Percentiles rank a stretch among this genome's conserved stretches.
Conservation (phyloP, 1,140 invertebrate genomes). For the Oscheius sp. region DNA sequence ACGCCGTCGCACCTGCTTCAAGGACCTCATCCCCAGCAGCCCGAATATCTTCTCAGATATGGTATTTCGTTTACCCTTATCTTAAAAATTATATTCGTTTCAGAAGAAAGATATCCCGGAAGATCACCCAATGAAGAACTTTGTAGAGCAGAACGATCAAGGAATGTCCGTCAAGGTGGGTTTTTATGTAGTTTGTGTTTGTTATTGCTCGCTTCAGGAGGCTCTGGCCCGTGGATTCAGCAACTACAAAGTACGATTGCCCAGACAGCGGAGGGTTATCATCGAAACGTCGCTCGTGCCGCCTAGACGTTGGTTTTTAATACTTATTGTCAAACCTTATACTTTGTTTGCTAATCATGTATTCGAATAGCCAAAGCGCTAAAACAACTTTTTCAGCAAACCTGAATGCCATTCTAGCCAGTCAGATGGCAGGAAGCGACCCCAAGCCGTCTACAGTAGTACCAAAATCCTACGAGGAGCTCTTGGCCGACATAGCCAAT, state of each 20-base stretch:
- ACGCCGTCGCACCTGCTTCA: too few relatives aligned
- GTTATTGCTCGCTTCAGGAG: not conserved
- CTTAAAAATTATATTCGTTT: too few relatives aligned
- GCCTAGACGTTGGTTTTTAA: not conserved
- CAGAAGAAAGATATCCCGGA: too few relatives aligned
- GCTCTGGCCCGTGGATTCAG: not conserved
- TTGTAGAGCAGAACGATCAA: not conserved
- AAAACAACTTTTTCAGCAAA: too few relatives aligned
- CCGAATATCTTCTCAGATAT: too few relatives aligned
- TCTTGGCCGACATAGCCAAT: too few relatives aligned
- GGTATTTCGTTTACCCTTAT: too few relatives aligned
- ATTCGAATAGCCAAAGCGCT: not conserved
- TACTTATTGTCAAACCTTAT: not conserved
- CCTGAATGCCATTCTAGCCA: not conserved
- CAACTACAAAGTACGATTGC: conserved; percentile 7
- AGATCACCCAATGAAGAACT: too few relatives aligned
- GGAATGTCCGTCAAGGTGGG: conserved; percentile 9
- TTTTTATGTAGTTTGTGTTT: not conserved
- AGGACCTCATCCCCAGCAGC: too few relatives aligned
- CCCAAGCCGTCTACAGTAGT: too few relatives aligned
- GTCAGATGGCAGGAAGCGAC: too few relatives aligned
- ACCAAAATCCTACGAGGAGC: too few relatives aligned
- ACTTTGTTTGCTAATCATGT: not conserved
- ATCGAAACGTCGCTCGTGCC: not conserved
- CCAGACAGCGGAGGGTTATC: not conserved